Evolutionary conservation across 2,113 vertebrate genomes (phyloP).

Genomic region (Charina bottae): DNA sequence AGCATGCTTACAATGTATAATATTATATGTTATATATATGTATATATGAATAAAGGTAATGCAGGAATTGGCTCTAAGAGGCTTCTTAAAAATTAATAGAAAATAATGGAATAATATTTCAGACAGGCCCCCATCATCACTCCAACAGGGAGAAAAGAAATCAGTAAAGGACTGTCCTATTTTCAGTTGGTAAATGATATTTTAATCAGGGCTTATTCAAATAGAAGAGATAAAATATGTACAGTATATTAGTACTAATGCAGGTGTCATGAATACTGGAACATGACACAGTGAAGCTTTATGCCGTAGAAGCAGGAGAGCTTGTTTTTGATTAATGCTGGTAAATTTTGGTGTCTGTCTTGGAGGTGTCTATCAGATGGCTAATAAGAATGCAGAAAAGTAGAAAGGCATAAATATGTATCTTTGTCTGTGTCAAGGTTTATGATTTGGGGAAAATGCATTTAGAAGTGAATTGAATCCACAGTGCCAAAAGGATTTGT

Average conservation of each 20-base stretch:
- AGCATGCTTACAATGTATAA: background rate
- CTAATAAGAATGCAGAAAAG: background rate
- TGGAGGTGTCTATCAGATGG: background rate
- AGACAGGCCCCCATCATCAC: no score
- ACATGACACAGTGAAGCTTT: background rate
- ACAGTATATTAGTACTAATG: background rate
- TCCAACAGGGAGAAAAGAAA: background rate
- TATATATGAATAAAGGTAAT: background rate
- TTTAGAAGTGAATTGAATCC: slow-evolving; percentile 8
- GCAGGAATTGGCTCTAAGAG: background rate
- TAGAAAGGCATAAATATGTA: background rate
- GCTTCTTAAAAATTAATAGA: background rate
- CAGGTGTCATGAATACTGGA: slow-evolving; percentile 1
- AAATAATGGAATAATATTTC: background rate
- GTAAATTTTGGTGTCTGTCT: background rate
- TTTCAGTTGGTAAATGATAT: background rate
- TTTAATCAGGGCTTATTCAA: background rate
- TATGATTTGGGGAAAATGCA: background rate
- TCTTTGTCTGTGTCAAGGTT: background rate
- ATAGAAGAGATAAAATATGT: background rate
- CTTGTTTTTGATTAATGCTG: background rate
- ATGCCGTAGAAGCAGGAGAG: slow-evolving; percentile 4
- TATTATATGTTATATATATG: background rate
- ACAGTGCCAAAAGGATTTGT: background rate
- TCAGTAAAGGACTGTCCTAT: background rate